Evolutionary conservation across 2,888 invertebrate species (phyloP), one percentile per base, ranked within the genome.

Genomic region (Tachina lurida): DNA sequence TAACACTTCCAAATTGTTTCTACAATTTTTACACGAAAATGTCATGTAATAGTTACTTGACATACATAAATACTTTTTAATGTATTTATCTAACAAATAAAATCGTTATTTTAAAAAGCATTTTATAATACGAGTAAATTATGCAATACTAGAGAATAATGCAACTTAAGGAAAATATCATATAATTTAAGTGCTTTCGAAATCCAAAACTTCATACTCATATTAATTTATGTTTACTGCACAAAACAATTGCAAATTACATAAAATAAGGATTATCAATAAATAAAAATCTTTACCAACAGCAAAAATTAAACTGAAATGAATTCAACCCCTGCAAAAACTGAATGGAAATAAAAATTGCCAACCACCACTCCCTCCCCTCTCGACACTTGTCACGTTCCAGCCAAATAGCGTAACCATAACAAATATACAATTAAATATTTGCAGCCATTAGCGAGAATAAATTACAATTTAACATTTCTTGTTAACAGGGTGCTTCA

Each of bases 391-490:
- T 31, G 31, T 13, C 67, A 17, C 58, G 56, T 77, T 17, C 76
- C 8, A n/a, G 1, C 7, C 45, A 62, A 52, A 17, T 73, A 77
- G 81, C 84, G 74, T 85, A 81, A 85, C 84, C 84, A 78, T 77
- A 70, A 68, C 56, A 77, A 81, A 85, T 81, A 67, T 31, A 70
- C 68, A 70, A 81, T 63, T 74, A 81, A 74, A 49, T 77, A 77
- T 85, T 85, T 85, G 43, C 54, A 79, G 22, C 43, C 39, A 73
- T 79, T 63, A 63, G 10, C 31, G 39, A 41, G n/a, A 65, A 54
- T 71, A 73, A 79, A 79, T 79, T 80, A 73, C 22, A 58, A 49
- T 56, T 65, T 65, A 47, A 65, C 49, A 65, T 47, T 58, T 49
- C 19, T 10, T n/a, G 12, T 22, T 19, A 22, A 79, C 17, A 73